Evolutionary conservation across 2,888 invertebrate species (phyloP).

Genomic region (Pyrrhia umbra): DNA sequence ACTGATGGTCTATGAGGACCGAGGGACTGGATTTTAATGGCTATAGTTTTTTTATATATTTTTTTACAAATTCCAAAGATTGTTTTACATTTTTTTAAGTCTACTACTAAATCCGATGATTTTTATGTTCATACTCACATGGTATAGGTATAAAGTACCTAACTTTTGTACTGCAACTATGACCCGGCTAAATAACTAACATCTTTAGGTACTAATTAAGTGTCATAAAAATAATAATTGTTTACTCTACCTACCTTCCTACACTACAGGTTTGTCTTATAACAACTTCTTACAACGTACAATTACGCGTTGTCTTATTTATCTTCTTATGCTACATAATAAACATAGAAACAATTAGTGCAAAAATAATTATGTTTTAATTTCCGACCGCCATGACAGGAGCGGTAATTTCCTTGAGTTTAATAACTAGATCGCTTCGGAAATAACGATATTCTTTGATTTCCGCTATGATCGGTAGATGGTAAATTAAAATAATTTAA

Average conservation of each 20-base stretch:
- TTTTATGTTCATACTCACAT: too few species aligned
- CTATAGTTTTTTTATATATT: too few species aligned
- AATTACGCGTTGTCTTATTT: not conserved
- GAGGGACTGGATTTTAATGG: too few species aligned
- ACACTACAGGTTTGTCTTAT: not conserved
- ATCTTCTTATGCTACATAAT: too few species aligned
- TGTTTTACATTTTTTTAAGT: too few species aligned
- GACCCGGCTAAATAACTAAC: not conserved
- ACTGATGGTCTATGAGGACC: too few species aligned
- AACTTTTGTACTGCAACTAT: constrained; percentile 16
- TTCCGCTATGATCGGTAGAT: constrained; percentile 21
- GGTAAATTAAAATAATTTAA: constrained; percentile 22
- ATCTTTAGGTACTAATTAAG: not conserved
- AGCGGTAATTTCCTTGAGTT: constrained; percentile 64
- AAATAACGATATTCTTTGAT: constrained; percentile 39
- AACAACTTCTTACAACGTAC: not conserved
- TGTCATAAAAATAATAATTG: not conserved
- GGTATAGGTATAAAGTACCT: too few species aligned
- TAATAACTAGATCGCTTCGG: constrained; percentile 60
- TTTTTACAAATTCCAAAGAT: too few species aligned
- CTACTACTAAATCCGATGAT: too few species aligned
- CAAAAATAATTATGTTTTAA: constrained; percentile 49
- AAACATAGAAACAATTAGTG: not conserved
- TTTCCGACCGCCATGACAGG: constrained; percentile 52
- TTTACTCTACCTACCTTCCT: not conserved